These are phyloP conservation scores for Nemotelus nigrinus DNA, from an alignment of 2,888 invertebrate genomes.

Conservation along the genomic window DNA sequence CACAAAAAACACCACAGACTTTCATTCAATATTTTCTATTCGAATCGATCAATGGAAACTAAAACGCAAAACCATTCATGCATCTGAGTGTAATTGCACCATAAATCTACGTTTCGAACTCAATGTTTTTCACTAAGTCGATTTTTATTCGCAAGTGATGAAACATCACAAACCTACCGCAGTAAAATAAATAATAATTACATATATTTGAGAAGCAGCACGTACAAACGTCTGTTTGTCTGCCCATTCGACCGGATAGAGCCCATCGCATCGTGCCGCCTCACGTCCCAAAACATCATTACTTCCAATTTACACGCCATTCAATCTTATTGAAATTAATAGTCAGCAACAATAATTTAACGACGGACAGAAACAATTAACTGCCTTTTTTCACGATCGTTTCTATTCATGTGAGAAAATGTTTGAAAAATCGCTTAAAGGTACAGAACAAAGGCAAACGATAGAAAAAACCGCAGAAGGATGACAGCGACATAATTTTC, in stretches of 20 bases:
- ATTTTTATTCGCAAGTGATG: slow-evolving; percentile 21
- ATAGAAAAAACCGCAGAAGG: background rate
- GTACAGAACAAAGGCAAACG: background rate
- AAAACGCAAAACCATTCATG: slow-evolving; percentile 1
- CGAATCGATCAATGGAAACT: slow-evolving; percentile 16
- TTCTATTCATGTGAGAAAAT: slow-evolving; percentile 1
- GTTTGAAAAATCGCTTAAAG: background rate
- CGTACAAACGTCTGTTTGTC: background rate
- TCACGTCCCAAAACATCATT: background rate
- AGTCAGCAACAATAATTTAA: slow-evolving; percentile 22
- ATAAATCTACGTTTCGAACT: background rate
- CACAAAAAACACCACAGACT: background rate
- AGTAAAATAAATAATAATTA: slow-evolving; percentile 18
- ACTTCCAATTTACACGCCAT: slow-evolving; percentile 27
- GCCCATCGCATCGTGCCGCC: slow-evolving; percentile 4
- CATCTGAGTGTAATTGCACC: background rate
- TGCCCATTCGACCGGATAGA: background rate
- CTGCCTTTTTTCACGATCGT: background rate
- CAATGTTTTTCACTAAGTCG: background rate
- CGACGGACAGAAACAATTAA: background rate
- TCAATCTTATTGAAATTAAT: slow-evolving; percentile 22
- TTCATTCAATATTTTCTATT: slow-evolving; percentile 20
- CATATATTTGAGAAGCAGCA: background rate
- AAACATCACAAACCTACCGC: slow-evolving; percentile 12
- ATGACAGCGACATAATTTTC: background rate